phyloP scores from a whole-genome alignment of 2,888 invertebrate genomes.

The Lepidonotus clava region DNA sequence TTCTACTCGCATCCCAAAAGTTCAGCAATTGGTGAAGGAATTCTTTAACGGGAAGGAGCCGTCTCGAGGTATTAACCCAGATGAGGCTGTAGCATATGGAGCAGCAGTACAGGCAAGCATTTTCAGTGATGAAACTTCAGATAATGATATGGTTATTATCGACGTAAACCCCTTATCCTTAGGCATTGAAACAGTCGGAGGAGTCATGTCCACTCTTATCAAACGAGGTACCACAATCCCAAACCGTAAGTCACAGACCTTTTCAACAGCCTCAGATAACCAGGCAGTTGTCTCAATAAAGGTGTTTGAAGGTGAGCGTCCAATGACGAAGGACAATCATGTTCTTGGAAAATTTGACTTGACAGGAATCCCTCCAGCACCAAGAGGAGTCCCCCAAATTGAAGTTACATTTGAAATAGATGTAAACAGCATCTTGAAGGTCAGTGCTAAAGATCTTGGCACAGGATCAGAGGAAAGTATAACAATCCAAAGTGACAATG shows the following conservation, averaged over 20 bases:
- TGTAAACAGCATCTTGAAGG: constrained; percentile 81
- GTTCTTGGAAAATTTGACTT: constrained; percentile 98
- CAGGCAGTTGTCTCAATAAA: constrained; percentile 99
- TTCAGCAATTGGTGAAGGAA: constrained; percentile 85
- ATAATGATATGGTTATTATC: constrained; percentile 96
- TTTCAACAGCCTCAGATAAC: constrained; percentile 99
- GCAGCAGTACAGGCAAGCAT: constrained; percentile 99
- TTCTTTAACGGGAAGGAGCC: constrained; percentile 98
- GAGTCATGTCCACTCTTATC: constrained; percentile 99
- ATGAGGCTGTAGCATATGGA: constrained; percentile 99
- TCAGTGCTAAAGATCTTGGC: constrained; percentile 99
- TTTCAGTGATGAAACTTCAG: constrained; percentile 91
- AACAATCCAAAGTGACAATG: constrained; percentile 99
- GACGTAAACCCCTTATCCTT: constrained; percentile 99
- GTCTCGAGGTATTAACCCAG: constrained; percentile 98
- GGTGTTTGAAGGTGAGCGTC: constrained; percentile 97
- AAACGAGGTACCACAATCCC: constrained; percentile 99
- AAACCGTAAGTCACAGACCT: constrained; percentile 99
- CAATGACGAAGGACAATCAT: constrained; percentile 99
- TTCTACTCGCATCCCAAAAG: constrained; percentile 99
- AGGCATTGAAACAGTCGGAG: constrained; percentile 99
- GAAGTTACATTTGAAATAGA: constrained; percentile 82
- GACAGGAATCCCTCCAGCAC: constrained; percentile 94
- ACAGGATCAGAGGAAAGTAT: constrained; percentile 99
- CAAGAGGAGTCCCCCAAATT: constrained; percentile 82